Conservation (phyloP, 2,113 vertebrate genomes). For the Pollimyrus isidori region DNA sequence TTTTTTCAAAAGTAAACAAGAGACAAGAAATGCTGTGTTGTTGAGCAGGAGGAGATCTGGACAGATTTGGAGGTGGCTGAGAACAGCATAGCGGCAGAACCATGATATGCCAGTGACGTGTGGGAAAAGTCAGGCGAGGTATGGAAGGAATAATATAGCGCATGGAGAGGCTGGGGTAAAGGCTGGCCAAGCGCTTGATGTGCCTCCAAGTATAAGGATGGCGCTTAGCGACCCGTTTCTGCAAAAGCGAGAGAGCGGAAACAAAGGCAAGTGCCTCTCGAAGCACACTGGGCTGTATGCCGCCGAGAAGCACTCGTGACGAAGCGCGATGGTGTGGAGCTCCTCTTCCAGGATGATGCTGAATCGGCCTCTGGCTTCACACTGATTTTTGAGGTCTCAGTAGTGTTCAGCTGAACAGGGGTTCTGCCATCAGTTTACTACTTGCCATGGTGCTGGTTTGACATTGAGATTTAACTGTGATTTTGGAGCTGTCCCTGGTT, state of each 20-base stretch:
- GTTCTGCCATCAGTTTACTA: neutral
- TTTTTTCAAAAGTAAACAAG: neutral
- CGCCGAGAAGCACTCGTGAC: neutral
- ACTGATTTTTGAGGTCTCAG: neutral
- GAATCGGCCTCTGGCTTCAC: neutral
- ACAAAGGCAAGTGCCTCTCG: conserved; percentile 3
- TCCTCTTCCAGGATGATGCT: neutral
- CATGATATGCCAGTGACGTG: too few species aligned
- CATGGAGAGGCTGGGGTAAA: neutral
- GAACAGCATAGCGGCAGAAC: neutral
- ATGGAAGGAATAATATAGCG: neutral
- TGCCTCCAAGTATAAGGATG: neutral
- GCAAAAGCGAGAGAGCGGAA: neutral
- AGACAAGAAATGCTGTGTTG: neutral
- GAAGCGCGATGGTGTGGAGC: too few species aligned
- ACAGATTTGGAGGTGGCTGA: neutral
- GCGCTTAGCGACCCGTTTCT: neutral
- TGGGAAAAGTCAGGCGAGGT: neutral
- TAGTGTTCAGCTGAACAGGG: neutral
- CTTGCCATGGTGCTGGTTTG: neutral
- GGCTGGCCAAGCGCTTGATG: neutral
- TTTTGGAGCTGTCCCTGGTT: neutral
- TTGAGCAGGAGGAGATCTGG: neutral
- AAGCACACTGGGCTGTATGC: neutral
- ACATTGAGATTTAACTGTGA: neutral